phyloP scores from a whole-genome alignment of 2,888 invertebrate species.

The Sarcophaga caerulescens region DNA sequence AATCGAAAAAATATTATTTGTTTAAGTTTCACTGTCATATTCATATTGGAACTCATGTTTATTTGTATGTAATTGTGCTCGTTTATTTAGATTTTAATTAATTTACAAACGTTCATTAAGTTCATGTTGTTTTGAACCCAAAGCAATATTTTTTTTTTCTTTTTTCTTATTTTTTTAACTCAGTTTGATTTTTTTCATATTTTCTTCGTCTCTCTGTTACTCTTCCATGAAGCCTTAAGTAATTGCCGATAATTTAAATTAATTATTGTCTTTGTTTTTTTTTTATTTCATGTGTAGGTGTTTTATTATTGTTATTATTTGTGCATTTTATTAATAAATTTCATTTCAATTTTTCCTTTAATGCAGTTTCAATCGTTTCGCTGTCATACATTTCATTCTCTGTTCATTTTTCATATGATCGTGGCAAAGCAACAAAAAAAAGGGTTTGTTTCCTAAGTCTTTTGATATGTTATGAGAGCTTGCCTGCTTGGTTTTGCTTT shows the following conservation, averaged over 20 bases:
- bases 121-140: slow-evolving; percentile 44
- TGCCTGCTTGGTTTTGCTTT: slow-evolving; percentile 4
- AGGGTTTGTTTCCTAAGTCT: slow-evolving; percentile 62
- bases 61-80: slow-evolving; percentile 4
- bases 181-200: not conserved
- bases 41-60: slow-evolving; percentile 42
- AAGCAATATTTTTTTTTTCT: slow-evolving; percentile 23
- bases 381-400: slow-evolving; percentile 5
- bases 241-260: slow-evolving; percentile 63
- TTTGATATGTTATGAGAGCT: slow-evolving; percentile 47
- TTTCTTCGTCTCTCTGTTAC: not conserved
- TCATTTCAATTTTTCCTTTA: slow-evolving; percentile 12
- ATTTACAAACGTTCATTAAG: slow-evolving; percentile 40
- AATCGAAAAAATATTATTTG: not conserved
- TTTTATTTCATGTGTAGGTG: slow-evolving; percentile 54
- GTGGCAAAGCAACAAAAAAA: not conserved
- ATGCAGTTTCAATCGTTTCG: not conserved
- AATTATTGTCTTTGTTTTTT: slow-evolving; percentile 49
- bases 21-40: slow-evolving; percentile 13
- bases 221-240: slow-evolving; percentile 23
- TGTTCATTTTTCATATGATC: slow-evolving; percentile 22
- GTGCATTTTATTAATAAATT: slow-evolving; percentile 20
- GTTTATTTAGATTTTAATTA: slow-evolving; percentile 48
- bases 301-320: slow-evolving; percentile 54
- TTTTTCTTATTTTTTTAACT: not conserved